Evolutionary conservation across 1,140 invertebrate genomes (phyloP).

Genomic region (Eciton burchellii): DNA sequence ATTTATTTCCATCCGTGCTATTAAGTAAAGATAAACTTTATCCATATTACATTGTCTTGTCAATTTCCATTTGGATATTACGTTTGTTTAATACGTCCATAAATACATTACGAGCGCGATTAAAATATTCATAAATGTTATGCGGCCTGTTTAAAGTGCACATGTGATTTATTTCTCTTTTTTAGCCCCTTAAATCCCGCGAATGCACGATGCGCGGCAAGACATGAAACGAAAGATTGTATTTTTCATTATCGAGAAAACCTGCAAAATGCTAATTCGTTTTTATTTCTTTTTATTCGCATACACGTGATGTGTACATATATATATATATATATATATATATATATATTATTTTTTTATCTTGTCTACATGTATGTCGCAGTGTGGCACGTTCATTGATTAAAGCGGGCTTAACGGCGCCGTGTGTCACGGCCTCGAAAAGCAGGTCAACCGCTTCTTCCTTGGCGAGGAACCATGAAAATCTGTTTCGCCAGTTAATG

Average conservation of each 20-base stretch:
- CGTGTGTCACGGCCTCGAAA: conserved; percentile 50
- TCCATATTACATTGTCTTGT: conserved; percentile 7
- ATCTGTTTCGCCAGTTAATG: conserved; percentile 42
- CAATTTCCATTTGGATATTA: neutral
- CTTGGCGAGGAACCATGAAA: conserved; percentile 22
- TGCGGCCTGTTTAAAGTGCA: neutral
- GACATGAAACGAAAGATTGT: no score
- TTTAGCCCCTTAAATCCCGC: no score
- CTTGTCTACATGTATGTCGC: neutral
- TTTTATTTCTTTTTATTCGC: neutral
- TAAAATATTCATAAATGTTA: conserved; percentile 21
- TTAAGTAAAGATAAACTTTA: conserved; percentile 36
- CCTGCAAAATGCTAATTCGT: neutral
- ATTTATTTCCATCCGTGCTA: conserved; percentile 9
- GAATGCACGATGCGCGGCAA: no score
- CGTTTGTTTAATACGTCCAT: neutral
- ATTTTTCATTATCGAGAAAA: neutral
- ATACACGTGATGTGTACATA: neutral
- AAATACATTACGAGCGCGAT: neutral
- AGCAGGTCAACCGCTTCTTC: conserved; percentile 48
- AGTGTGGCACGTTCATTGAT: conserved; percentile 48
- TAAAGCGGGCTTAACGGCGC: conserved; percentile 42
- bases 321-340: no score
- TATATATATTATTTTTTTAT: no score
- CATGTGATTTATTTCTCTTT: no score